Conservation (phyloP, 2,797 vertebrate genomes). For the Falco cherrug region DNA sequence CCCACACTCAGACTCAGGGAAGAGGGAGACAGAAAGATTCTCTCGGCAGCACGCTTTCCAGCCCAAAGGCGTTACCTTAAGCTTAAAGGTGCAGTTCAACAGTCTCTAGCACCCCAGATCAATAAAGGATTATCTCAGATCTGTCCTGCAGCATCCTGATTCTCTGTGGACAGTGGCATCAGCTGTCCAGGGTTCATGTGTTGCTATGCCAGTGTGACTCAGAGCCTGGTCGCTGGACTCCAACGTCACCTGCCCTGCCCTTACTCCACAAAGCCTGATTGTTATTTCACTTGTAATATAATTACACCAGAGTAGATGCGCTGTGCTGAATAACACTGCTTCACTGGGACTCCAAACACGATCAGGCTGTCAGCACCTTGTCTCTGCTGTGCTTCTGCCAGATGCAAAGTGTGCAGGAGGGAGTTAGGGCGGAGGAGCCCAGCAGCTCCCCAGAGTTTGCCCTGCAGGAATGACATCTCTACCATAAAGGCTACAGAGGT, state of each 20-base stretch:
- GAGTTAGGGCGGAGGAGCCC: neutral
- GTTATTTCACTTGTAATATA: neutral
- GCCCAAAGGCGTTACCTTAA: neutral
- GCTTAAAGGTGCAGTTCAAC: neutral
- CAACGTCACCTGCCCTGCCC: neutral
- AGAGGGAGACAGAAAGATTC: neutral
- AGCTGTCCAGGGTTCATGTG: neutral
- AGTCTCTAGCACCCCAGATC: neutral
- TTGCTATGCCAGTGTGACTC: neutral
- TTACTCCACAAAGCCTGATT: neutral
- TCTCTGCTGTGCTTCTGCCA: neutral
- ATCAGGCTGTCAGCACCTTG: neutral
- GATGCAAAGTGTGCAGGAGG: neutral
- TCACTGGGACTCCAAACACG: neutral
- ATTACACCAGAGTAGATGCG: neutral
- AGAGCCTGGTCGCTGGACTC: neutral
- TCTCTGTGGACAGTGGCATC: neutral
- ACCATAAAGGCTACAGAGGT: neutral
- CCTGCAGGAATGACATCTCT: neutral
- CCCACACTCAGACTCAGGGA: neutral
- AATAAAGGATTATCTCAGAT: neutral
- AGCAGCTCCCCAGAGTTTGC: fast-evolving
- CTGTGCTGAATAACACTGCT: neutral
- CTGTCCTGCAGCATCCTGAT: neutral
- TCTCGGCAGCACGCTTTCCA: neutral